Conservation (phyloP, 2,113 vertebrate species). For the Grantiella picta region DNA sequence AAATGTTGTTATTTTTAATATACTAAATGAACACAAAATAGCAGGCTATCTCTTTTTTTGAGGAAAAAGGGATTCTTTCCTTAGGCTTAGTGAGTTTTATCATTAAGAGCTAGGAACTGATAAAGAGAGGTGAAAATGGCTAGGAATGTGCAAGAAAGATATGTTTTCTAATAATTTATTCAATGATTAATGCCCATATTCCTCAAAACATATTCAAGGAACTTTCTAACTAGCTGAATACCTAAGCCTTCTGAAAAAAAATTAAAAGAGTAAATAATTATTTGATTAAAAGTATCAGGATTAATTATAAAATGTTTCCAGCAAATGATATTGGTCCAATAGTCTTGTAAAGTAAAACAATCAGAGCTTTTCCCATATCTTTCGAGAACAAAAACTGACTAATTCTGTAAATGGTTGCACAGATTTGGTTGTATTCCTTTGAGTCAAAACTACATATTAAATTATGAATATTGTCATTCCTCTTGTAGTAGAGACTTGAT, state of each 20-base stretch:
- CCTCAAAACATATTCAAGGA: neutral
- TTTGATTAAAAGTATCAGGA: neutral
- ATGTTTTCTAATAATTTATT: neutral
- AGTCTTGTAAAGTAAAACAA: neutral
- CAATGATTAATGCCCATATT: neutral
- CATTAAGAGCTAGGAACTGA: neutral
- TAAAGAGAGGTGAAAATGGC: neutral
- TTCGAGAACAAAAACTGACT: neutral
- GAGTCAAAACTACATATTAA: neutral
- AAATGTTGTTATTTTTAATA: neutral
- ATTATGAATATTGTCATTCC: neutral
- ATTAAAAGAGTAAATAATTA: neutral
- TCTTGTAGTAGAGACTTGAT: neutral
- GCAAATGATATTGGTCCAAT: neutral
- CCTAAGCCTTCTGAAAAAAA: neutral
- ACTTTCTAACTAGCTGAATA: neutral
- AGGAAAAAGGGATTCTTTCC: neutral
- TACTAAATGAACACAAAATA: neutral
- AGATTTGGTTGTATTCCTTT: neutral
- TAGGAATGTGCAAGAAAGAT: neutral
- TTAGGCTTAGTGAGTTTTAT: neutral
- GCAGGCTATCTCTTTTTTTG: neutral
- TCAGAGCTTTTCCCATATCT: neutral
- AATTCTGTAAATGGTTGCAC: neutral
- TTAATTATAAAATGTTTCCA: conserved; percentile 1